Percentiles rank a stretch among this genome's conserved stretches.
These are phyloP conservation scores for Onychomys arenicola DNA, from an alignment of 2,797 vertebrate species.

Conservation along the genomic window DNA sequence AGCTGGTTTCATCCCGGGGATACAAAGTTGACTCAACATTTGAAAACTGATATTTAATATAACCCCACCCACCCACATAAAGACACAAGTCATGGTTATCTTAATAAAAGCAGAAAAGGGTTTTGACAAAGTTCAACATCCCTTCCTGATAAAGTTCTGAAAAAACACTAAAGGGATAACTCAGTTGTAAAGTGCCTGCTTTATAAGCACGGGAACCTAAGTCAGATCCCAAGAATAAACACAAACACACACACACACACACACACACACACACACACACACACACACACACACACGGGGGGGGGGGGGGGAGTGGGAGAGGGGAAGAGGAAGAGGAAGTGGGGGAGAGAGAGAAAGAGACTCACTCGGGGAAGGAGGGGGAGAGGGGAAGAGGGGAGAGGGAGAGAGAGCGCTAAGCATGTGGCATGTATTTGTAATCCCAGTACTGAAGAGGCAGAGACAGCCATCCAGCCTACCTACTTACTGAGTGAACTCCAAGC, in stretches of 20 bases:
- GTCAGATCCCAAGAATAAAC: background rate
- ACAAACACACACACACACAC: too few species aligned
- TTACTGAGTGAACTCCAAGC: background rate
- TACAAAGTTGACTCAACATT: background rate
- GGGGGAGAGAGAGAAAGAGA: too few species aligned
- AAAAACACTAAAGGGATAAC: background rate
- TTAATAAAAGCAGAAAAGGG: background rate
- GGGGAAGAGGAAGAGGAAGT: too few species aligned
- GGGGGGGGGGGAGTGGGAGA: too few species aligned
- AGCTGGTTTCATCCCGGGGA: background rate
- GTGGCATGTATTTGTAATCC: background rate
- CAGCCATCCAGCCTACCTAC: background rate
- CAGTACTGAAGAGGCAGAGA: background rate
- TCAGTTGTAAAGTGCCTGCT: background rate
- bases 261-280: too few species aligned
- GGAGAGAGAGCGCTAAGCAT: too few species aligned
- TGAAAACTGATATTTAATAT: background rate
- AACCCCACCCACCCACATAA: background rate
- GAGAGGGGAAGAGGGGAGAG: too few species aligned
- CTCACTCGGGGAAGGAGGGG: too few species aligned
- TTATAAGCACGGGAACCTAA: background rate
- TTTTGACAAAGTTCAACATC: background rate
- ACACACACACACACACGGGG: too few species aligned
- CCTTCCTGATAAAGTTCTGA: background rate
- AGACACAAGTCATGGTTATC: background rate